phyloP scores from a whole-genome alignment of 2,113 vertebrate species.

The Erythrolamprus reginae region DNA sequence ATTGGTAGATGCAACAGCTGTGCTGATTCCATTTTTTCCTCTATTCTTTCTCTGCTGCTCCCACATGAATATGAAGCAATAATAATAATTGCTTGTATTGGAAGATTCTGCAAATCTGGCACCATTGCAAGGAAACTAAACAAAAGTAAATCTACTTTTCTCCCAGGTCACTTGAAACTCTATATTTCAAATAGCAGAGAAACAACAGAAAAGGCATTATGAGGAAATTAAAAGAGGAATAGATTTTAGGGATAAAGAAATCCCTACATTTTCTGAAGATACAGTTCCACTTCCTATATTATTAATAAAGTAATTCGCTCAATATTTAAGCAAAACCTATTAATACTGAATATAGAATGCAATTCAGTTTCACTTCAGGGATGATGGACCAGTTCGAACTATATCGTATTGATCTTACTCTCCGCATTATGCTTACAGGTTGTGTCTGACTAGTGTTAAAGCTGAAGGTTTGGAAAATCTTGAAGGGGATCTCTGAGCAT shows the following conservation, averaged over 20 bases:
- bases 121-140: not conserved
- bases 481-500: not conserved
- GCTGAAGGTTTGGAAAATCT: not conserved
- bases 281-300: not conserved
- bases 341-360: not conserved
- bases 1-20: not conserved
- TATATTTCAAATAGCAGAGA: not conserved
- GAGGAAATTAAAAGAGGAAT: not conserved
- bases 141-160: not conserved
- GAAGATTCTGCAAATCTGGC: not conserved
- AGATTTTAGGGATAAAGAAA: not conserved
- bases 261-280: not conserved
- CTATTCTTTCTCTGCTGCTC: not conserved
- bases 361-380: not conserved
- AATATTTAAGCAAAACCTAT: not conserved
- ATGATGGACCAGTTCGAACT: not conserved
- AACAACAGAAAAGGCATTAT: not conserved
- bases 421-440: not conserved
- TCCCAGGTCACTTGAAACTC: not conserved
- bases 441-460: not conserved
- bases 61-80: not conserved
- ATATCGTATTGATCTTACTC: not conserved
- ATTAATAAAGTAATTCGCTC: not conserved
- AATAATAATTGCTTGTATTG: too few relatives aligned
- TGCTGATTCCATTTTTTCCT: not conserved